These are phyloP conservation scores for Philypnodon macrostomus DNA, from an alignment of 2,797 vertebrate species.

Conservation along the genomic window DNA sequence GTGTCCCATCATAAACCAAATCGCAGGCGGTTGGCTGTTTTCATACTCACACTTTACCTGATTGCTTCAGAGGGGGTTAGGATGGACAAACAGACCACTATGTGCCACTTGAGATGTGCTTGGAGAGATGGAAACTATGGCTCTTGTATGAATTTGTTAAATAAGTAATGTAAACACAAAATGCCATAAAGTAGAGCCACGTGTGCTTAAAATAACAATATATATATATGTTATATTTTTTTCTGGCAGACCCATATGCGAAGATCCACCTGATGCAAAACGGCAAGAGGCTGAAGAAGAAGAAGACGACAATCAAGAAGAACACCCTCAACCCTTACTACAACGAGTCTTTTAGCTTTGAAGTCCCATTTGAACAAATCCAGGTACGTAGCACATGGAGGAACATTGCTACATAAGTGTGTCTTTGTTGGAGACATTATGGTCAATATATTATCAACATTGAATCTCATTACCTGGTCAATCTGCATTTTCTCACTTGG, in stretches of 20 bases:
- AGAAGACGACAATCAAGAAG: constrained; percentile 99
- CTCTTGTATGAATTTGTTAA: constrained; percentile 46
- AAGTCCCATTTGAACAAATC: constrained; percentile 99
- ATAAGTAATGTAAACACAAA: constrained; percentile 38
- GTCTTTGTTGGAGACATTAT: too few species aligned
- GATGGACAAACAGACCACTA: constrained; percentile 34
- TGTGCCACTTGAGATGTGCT: constrained; percentile 39
- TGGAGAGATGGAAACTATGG: constrained; percentile 48
- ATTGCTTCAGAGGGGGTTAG: constrained; percentile 51
- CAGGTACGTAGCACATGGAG: constrained; percentile 84
- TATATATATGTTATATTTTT: neutral
- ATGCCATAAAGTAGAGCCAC: neutral
- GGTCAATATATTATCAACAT: too few species aligned
- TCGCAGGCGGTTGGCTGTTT: constrained; percentile 33
- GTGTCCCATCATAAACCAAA: constrained; percentile 29
- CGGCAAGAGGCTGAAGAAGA: constrained; percentile 98
- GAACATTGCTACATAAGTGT: too few species aligned
- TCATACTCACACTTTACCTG: constrained; percentile 37
- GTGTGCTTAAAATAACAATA: neutral
- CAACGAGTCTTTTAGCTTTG: constrained; percentile 99
- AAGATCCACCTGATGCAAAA: constrained; percentile 99
- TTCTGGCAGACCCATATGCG: constrained; percentile 89
- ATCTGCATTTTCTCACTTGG: too few species aligned
- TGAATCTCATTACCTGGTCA: too few species aligned
- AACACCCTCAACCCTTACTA: constrained; percentile 99